phyloP scores from a whole-genome alignment of 53 echinoderm and acorn worm genomes.

The Crossaster papposus region DNA sequence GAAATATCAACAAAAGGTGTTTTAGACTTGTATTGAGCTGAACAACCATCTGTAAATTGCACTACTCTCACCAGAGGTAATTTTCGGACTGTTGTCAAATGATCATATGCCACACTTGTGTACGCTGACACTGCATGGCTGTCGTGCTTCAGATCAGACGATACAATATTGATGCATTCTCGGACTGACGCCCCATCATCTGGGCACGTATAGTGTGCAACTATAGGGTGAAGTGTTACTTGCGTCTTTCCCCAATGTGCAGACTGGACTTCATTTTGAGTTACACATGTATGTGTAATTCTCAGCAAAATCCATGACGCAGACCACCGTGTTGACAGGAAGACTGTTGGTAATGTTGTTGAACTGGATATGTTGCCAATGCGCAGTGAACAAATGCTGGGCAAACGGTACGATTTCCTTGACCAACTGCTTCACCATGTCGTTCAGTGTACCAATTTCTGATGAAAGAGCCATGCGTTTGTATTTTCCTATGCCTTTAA shows the following conservation, averaged over 20 bases:
- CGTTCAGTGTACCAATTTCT: conserved; percentile 3
- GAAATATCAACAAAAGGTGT: conserved; percentile 39
- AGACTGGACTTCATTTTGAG: conserved; percentile 44
- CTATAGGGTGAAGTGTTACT: conserved; percentile 38
- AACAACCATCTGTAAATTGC: conserved; percentile 39
- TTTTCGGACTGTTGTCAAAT: neutral
- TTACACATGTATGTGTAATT: conserved; percentile 9
- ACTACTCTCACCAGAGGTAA: neutral
- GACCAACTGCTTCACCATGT: conserved; percentile 21
- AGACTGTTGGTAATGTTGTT: neutral
- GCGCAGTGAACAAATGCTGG: conserved; percentile 29
- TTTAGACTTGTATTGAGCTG: conserved; percentile 29
- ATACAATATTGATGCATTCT: conserved; percentile 29
- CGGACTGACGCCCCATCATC: neutral
- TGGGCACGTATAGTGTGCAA: conserved; percentile 32
- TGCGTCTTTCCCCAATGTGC: conserved; percentile 52
- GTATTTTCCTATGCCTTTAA: neutral
- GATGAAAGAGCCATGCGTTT: conserved; percentile 24
- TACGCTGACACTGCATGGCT: conserved; percentile 26
- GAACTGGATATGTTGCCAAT: conserved; percentile 43
- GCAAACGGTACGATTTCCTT: conserved; percentile 24
- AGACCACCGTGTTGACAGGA: neutral
- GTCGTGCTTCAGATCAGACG: conserved; percentile 18
- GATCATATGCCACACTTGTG: conserved; percentile 5
- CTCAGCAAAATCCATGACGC: conserved; percentile 38